Evolutionary conservation across 2,113 vertebrate genomes (phyloP), one percentile per base, ranked within the genome.

Genomic region (Ceratotherium simum): DNA sequence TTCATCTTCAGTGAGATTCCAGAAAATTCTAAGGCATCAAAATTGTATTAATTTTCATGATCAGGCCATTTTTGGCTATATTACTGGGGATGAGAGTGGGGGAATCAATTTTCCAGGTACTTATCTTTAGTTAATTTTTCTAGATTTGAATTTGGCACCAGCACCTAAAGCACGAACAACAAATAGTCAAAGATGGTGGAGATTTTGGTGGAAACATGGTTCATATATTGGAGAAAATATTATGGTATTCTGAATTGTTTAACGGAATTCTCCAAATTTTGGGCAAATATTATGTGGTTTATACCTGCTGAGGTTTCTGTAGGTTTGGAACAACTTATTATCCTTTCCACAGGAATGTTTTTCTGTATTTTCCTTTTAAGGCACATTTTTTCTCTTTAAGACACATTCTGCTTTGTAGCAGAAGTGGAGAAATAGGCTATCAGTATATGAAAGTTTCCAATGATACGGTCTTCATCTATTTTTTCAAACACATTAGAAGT

Each of bases 291-390:
- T 85, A 51, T 4, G 65, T 39, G 8, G 2, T 79, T 92, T 79
- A 69, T 69, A 65, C 3, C 33, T 79, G 17, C 20, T 75, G 10
- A 87, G 12, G 14, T 73, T 73, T 95, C 67, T 27, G 20, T 31
- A 82, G 10, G 8, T 80, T 93, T 54, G 4, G 12, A 79, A 83
- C 1, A 92, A 83, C 65, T 93, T 64, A 54, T 81, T 81, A 36
- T 69, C 29, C 16, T 12, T 60, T 91, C 11, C 27, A 89, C 23
- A 14, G 33, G 8, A 79, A 83, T 82, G 2, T 48, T 94, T 93
- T 94, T 27, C 48, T 48, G 21, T 56, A n/a, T 92, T 96, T 90
- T 79, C n/a, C 62, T 92, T 21, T 89, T 39, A 62, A 82, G 67
- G 25, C 11, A 70, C 23, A 4, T 10, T 67, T 70, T 88, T 78